These are phyloP conservation scores for Pelochelys cantorii DNA, from an alignment of 2,797 vertebrate genomes.

Conservation along the genomic window DNA sequence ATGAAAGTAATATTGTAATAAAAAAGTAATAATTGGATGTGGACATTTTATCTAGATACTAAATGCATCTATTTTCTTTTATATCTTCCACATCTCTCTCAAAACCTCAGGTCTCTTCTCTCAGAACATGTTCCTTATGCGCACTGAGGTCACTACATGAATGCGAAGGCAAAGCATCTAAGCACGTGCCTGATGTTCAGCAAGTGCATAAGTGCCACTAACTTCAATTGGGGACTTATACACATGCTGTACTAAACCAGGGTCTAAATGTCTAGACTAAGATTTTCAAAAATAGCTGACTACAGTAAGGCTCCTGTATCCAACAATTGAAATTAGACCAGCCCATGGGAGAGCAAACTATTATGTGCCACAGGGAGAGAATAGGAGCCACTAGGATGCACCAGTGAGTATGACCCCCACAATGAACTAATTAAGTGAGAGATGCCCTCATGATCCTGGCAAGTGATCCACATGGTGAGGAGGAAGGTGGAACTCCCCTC, in stretches of 20 bases:
- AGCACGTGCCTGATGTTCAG: neutral
- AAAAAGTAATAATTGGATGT: slow-evolving; percentile 4
- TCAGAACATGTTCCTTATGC: neutral
- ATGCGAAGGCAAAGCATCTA: neutral
- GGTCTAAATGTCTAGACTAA: neutral
- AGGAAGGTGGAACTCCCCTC: neutral
- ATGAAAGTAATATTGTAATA: neutral
- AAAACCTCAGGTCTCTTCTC: neutral
- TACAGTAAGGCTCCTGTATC: neutral
- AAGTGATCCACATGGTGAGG: neutral
- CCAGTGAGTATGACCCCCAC: neutral
- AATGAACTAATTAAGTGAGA: neutral
- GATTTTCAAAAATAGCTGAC: neutral
- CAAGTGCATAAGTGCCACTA: neutral
- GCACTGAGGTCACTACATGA: neutral
- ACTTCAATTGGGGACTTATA: neutral
- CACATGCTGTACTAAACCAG: neutral
- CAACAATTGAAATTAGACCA: neutral
- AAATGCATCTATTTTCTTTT: neutral
- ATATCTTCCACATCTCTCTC: neutral
- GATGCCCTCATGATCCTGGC: neutral
- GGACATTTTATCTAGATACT: neutral
- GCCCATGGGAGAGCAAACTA: neutral
- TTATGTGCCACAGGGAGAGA: neutral
- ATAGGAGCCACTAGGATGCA: neutral